These are phyloP conservation scores for Rhyzopertha dominica DNA, from an alignment of 1,140 invertebrate genomes.

Conservation along the genomic window DNA sequence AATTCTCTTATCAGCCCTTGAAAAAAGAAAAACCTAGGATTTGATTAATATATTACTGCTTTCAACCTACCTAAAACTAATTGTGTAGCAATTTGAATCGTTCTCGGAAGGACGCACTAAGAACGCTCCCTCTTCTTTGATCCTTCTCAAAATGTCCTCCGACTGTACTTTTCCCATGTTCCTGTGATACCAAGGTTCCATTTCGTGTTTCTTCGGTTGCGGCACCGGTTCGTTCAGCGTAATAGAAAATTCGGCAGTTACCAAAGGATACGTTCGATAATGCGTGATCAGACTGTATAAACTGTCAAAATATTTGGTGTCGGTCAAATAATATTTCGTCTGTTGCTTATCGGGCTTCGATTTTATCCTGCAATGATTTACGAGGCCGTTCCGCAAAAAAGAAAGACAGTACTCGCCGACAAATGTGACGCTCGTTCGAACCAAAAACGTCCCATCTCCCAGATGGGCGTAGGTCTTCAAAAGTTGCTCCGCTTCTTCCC, in stretches of 20 bases:
- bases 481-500: slow-evolving; percentile 63
- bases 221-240: slow-evolving; percentile 87
- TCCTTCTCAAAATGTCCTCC: slow-evolving; percentile 78
- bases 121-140: slow-evolving; percentile 86
- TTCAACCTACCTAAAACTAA: slow-evolving; percentile 78
- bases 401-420: slow-evolving; percentile 94
- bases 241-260: slow-evolving; percentile 85
- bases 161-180: slow-evolving; percentile 73
- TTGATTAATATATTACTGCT: slow-evolving; percentile 1
- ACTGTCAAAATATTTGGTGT: slow-evolving; percentile 85
- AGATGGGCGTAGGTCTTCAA: slow-evolving; percentile 75
- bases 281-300: slow-evolving; percentile 89
- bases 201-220: slow-evolving; percentile 90
- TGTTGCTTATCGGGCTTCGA: slow-evolving; percentile 83
- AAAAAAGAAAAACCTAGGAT: slow-evolving; percentile 28
- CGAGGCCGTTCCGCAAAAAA: slow-evolving; percentile 85
- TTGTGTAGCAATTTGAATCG: slow-evolving; percentile 81
- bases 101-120: slow-evolving; percentile 84
- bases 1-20: slow-evolving; percentile 84
- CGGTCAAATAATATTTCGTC: slow-evolving; percentile 88
- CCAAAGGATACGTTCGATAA: slow-evolving; percentile 79
- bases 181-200: slow-evolving; percentile 90
- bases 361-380: slow-evolving; percentile 91
- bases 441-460: slow-evolving; percentile 93
- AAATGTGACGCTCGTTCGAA: slow-evolving; percentile 92